phyloP scores from a whole-genome alignment of 2,888 invertebrate genomes.

The Drosophila cognata region DNA sequence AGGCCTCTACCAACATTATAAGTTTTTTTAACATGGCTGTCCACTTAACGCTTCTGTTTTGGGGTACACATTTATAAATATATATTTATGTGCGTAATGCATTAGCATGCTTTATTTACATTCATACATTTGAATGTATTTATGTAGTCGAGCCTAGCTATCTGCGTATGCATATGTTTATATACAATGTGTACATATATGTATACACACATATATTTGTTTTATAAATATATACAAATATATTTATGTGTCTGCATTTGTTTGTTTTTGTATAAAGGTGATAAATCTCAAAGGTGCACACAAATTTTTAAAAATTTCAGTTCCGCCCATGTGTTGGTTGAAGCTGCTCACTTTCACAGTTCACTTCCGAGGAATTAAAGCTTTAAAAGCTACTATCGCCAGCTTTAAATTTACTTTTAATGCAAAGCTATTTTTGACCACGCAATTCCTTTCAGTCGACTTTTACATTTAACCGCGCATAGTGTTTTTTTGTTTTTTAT shows the following conservation, averaged over 20 bases:
- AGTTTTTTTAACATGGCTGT: neutral
- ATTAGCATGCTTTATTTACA: neutral
- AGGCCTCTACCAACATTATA: neutral
- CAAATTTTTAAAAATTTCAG: slow-evolving; percentile 33
- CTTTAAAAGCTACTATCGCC: slow-evolving; percentile 49
- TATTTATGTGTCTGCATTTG: neutral
- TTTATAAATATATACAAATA: slow-evolving; percentile 1
- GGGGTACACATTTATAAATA: neutral
- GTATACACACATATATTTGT: neutral
- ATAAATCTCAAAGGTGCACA: slow-evolving; percentile 22
- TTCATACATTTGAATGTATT: neutral
- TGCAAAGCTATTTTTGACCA: slow-evolving; percentile 43
- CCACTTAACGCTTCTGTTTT: neutral
- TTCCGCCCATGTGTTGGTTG: slow-evolving; percentile 17
- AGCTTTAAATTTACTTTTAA: slow-evolving; percentile 47
- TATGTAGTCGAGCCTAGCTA: neutral
- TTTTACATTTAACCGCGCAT: slow-evolving; percentile 29
- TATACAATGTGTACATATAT: neutral
- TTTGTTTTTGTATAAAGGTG: slow-evolving; percentile 5
- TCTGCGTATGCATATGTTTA: neutral
- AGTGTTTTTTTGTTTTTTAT: slow-evolving; percentile 9
- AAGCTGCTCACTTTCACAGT: slow-evolving; percentile 28
- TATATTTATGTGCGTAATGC: neutral
- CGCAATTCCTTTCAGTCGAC: slow-evolving; percentile 49
- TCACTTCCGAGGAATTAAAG: slow-evolving; percentile 41